Conservation (phyloP, 1,140 invertebrate species). For the Orussus abietinus region DNA sequence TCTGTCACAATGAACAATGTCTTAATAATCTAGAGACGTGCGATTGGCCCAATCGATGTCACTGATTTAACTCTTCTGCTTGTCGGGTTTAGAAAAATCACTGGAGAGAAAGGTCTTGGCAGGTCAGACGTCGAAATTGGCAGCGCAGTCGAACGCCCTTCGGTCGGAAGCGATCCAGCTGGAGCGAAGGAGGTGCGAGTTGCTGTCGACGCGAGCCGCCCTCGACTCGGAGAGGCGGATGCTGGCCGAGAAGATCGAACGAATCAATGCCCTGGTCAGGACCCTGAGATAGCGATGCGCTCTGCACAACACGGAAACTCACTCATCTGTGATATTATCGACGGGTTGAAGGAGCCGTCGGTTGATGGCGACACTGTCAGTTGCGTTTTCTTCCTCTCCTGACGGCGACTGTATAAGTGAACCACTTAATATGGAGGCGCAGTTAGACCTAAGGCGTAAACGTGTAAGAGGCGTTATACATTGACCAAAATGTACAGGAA, state of each 20-base stretch:
- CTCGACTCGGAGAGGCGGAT: conserved; percentile 40
- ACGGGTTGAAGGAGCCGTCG: conserved; percentile 49
- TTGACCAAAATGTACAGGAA: too few relatives aligned
- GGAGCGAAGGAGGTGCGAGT: conserved; percentile 36
- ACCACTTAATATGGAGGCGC: too few relatives aligned
- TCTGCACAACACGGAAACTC: conserved; percentile 51
- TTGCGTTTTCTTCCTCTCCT: too few relatives aligned
- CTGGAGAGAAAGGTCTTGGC: conserved; percentile 39
- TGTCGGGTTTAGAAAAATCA: conserved; percentile 43
- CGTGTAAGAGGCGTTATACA: too few relatives aligned
- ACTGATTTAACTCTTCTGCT: too few relatives aligned
- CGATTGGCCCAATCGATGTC: too few relatives aligned
- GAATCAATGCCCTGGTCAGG: conserved; percentile 41
- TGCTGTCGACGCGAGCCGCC: conserved; percentile 33
- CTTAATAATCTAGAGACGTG: too few relatives aligned
- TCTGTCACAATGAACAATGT: too few relatives aligned
- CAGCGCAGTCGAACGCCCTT: conserved; percentile 36
- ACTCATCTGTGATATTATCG: conserved; percentile 53
- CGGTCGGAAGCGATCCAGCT: conserved; percentile 39
- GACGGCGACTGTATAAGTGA: too few relatives aligned
- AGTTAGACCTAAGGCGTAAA: too few relatives aligned
- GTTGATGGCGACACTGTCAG: too few relatives aligned
- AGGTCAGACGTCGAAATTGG: conserved; percentile 38
- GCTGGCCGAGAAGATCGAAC: conserved; percentile 43
- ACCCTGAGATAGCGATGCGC: conserved; percentile 46